These are phyloP conservation scores for Rutilus rutilus DNA, from an alignment of 2,113 vertebrate species.

Conservation along the genomic window DNA sequence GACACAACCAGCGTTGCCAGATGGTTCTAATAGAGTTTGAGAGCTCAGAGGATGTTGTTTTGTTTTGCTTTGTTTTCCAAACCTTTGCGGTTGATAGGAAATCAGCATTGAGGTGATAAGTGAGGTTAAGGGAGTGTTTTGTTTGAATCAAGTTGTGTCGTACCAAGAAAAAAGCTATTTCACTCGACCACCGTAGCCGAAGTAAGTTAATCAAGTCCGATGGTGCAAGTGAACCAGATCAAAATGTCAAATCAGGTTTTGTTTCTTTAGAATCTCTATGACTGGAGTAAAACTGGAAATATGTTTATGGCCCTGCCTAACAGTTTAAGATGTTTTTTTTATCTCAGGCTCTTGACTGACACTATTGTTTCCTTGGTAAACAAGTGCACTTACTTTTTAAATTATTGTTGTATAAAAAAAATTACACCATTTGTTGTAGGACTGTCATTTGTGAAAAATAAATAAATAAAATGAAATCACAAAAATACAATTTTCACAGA, in stretches of 20 bases:
- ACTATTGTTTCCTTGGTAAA: neutral
- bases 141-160: slow-evolving; percentile 6
- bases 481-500: neutral
- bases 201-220: neutral
- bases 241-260: neutral
- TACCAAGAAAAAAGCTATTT: slow-evolving; percentile 26
- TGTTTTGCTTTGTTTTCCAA: neutral
- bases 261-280: neutral
- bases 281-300: slow-evolving; percentile 4
- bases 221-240: neutral
- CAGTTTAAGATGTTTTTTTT: neutral
- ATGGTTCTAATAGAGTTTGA: neutral
- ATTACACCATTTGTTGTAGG: neutral
- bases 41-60: neutral
- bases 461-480: neutral
- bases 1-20: neutral
- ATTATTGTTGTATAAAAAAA: neutral
- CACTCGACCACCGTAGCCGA: neutral
- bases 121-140: neutral
- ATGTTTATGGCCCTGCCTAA: neutral
- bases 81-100: neutral
- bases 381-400: neutral
- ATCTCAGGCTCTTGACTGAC: neutral
- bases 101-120: slow-evolving; percentile 8
- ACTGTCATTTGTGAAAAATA: neutral